Percentiles rank a stretch among this genome's conserved stretches.
These are phyloP conservation scores for Diacarnus erythraeanus DNA, from an alignment of 37 sponge, comb jelly and placozoan genomes.

Conservation along the genomic window DNA sequence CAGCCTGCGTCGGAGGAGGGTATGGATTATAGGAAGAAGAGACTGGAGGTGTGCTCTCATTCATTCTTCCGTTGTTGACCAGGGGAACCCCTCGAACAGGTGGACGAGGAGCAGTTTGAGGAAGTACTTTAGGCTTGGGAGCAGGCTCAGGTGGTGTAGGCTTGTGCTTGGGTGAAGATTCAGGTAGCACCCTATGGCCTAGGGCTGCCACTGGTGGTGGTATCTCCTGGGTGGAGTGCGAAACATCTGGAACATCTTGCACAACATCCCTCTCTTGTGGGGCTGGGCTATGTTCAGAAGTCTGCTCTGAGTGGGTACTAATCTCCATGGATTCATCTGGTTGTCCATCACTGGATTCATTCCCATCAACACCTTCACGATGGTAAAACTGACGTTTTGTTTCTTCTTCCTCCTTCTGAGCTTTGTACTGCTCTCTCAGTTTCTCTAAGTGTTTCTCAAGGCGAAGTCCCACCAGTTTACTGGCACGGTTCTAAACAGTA, in stretches of 20 bases:
- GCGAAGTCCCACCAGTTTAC: constrained; percentile 48
- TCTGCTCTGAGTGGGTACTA: not conserved
- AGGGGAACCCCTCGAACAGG: not conserved
- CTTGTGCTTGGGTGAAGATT: not conserved
- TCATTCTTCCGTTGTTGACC: not conserved
- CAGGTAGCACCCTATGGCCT: not conserved
- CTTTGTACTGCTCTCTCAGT: constrained; percentile 53
- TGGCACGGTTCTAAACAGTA: constrained; percentile 20
- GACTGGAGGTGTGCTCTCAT: not conserved
- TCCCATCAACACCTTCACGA: not conserved
- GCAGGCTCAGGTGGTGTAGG: not conserved
- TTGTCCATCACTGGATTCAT: not conserved
- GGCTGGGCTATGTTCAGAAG: not conserved
- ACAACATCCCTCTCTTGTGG: not conserved
- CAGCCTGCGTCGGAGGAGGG: constrained; percentile 27
- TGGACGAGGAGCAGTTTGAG: not conserved
- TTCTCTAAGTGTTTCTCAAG: constrained; percentile 68
- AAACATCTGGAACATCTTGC: not conserved
- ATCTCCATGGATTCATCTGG: not conserved
- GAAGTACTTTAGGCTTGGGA: not conserved
- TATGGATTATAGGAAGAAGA: constrained; percentile 32
- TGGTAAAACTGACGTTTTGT: constrained; percentile 17
- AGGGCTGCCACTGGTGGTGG: not conserved
- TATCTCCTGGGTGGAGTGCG: not conserved
- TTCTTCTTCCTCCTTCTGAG: constrained; percentile 50